phyloP scores from a whole-genome alignment of 2,113 vertebrate genomes.

The Regulus satrapa region DNA sequence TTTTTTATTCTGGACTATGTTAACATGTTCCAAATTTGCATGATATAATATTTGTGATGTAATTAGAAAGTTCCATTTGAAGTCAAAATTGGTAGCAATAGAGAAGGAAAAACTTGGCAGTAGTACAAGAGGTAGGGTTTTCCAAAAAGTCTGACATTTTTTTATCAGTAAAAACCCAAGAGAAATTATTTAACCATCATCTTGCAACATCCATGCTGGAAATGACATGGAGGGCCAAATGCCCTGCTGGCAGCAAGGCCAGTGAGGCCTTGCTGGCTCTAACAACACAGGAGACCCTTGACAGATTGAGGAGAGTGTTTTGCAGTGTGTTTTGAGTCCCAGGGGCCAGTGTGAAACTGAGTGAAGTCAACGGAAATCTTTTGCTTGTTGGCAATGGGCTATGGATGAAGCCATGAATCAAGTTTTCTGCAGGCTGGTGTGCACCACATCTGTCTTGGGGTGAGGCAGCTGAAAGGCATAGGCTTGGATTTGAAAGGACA shows the following conservation, averaged over 20 bases:
- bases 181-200: neutral
- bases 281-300: neutral
- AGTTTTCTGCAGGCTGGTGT: neutral
- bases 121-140: constrained; percentile 42
- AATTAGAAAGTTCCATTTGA: constrained; percentile 54
- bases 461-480: neutral
- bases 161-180: constrained; percentile 15
- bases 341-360: neutral
- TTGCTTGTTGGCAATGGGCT: neutral
- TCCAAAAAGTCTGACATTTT: constrained; percentile 28
- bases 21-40: constrained; percentile 45
- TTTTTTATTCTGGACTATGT: constrained; percentile 18
- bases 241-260: neutral
- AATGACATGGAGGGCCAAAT: neutral
- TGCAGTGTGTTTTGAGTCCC: neutral
- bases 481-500: neutral
- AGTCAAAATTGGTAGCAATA: constrained; percentile 66
- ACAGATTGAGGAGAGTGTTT: neutral
- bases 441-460: constrained; percentile 18
- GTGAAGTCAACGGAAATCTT: constrained; percentile 45
- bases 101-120: constrained; percentile 56
- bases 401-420: constrained; percentile 21
- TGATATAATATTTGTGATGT: constrained; percentile 57
- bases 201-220: neutral
- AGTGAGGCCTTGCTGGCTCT: neutral